Evolutionary conservation across 2,797 vertebrate genomes (phyloP).

Genomic region (Muscicapa striata): DNA sequence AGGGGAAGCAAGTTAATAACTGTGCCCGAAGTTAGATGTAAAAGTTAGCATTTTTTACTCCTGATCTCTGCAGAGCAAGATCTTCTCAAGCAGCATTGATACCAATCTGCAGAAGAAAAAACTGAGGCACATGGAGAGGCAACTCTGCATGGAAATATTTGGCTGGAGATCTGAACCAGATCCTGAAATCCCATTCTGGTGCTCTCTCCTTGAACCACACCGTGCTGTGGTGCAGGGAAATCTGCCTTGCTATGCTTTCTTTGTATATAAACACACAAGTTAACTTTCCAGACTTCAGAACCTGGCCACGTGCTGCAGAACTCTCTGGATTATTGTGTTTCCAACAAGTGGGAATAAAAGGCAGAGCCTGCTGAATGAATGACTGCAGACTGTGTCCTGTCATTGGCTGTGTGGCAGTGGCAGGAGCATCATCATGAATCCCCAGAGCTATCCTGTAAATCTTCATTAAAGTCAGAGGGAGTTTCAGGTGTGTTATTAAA

Average conservation of each 20-base stretch:
- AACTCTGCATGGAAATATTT: neutral
- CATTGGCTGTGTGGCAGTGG: fast-evolving
- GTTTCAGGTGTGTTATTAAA: slow-evolving; percentile 30
- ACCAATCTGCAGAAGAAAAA: neutral
- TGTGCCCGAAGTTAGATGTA: neutral
- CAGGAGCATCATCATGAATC: neutral
- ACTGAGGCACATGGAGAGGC: neutral
- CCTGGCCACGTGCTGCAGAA: neutral
- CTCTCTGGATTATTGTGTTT: neutral
- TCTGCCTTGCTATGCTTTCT: neutral
- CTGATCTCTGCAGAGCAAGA: neutral
- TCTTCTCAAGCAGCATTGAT: neutral
- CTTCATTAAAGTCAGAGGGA: slow-evolving; percentile 19
- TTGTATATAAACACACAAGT: neutral
- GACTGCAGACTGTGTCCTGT: neutral
- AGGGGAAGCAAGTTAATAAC: neutral
- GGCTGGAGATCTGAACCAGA: neutral
- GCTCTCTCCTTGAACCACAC: neutral
- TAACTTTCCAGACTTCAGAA: neutral
- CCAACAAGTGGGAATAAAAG: neutral
- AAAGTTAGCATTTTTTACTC: neutral
- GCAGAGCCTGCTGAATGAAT: neutral
- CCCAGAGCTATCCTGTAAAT: neutral
- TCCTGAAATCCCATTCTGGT: neutral
- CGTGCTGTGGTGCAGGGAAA: neutral